Percentiles rank a stretch among this genome's conserved stretches.
Evolutionary conservation across 2,888 invertebrate species (phyloP).

Genomic region (Morinoia aosen): DNA sequence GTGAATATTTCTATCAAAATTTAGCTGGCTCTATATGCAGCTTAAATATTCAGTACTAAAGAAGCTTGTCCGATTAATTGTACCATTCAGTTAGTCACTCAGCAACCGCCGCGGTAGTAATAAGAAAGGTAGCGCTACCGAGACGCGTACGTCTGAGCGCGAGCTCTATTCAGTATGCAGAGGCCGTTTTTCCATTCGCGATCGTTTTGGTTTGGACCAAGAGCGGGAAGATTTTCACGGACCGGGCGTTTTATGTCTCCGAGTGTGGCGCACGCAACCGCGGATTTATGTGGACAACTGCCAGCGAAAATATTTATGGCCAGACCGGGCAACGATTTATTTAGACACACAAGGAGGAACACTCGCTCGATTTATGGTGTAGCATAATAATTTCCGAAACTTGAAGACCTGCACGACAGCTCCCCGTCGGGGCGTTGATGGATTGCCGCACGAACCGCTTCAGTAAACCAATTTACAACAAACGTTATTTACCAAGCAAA

Average conservation of each 20-base stretch:
- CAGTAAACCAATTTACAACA: neutral
- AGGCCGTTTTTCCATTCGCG: neutral
- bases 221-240: conserved; percentile 23
- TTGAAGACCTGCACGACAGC: conserved; percentile 32
- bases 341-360: conserved; percentile 50
- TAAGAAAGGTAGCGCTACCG: neutral
- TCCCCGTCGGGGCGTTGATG: neutral
- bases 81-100: neutral
- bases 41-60: neutral
- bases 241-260: neutral
- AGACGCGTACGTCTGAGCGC: neutral
- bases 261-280: conserved; percentile 39
- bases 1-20: neutral
- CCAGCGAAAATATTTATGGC: conserved; percentile 45
- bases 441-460: neutral
- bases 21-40: neutral
- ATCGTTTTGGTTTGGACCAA: conserved; percentile 38
- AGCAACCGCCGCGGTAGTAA: neutral
- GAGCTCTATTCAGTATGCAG: neutral
- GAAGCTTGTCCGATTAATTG: neutral
- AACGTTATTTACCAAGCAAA: neutral
- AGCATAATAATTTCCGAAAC: conserved; percentile 45
- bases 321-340: conserved; percentile 41
- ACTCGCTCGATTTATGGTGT: conserved; percentile 49
- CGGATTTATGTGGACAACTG: conserved; percentile 51